Evolutionary conservation across 2,797 vertebrate genomes (phyloP), one percentile per base, ranked within the genome.

Genomic region (Enteromius fasciolatus): DNA sequence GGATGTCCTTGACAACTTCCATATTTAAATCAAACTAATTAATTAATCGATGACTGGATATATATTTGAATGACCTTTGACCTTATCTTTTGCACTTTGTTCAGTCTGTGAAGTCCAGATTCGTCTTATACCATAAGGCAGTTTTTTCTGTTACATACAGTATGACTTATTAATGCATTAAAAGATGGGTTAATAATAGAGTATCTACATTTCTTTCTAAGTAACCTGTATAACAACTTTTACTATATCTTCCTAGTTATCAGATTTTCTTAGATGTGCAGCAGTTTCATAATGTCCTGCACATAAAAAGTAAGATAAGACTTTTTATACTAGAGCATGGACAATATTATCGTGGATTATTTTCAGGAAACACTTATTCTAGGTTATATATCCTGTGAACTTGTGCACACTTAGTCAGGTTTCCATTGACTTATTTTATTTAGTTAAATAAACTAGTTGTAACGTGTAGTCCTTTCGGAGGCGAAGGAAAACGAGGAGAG

Each of bases 351-450:
- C 17, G 31, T 66, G 41, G 11, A 50, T 10, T 50, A 50, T 36
- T 63, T 44, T 77, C 18, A 64, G 59, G 5, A 64, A 77, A 63
- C 41, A 28, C 25, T 78, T 20, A 64, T 3, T 64, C 18, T 61
- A 2, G 54, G 23, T 39, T 77, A 10, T 28, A 18, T 39, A 46
- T 46, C 36, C 11, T 39, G 5, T 41, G 36, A 44, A n/a, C 2
- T 36, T n/a, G 14, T 18, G 33, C 14, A 41, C 39, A 20, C 14
- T 5, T 14, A 18, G 61, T 64, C 61, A 0, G 31, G 31, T 66
- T 20, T 36, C 8, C 63, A 36, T 36, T 9, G 0, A 5, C 63
- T 31, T 18, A 2, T 66, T 31, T 8, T 57, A n/a, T n/a, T n/a
- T n/a, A n/a, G n/a, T n/a, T n/a, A n/a, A n/a, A n/a, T n/a, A n/a